Conservation (phyloP, 1,140 invertebrate species). For the Tetragonula clypearis region DNA sequence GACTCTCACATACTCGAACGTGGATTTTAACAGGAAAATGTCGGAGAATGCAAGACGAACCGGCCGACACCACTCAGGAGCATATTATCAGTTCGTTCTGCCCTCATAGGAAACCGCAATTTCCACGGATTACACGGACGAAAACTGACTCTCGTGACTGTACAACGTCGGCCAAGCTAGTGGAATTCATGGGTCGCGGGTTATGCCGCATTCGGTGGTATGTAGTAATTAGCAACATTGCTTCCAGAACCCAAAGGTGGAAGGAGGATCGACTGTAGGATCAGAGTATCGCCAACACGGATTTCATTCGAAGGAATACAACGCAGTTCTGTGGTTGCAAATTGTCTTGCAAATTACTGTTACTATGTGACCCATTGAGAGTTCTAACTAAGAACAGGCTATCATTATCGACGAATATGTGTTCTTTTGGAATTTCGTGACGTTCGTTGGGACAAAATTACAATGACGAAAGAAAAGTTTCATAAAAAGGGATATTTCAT, state of each 20-base stretch:
- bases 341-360: conserved; percentile 46
- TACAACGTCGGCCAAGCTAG: conserved; percentile 66
- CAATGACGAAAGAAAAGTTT: background rate
- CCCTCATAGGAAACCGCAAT: conserved; percentile 65
- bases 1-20: conserved; percentile 1
- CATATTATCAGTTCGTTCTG: conserved; percentile 64
- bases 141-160: conserved; percentile 69
- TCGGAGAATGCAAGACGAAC: conserved; percentile 33
- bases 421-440: background rate
- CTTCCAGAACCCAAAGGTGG: conserved; percentile 61
- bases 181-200: conserved; percentile 78
- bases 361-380: conserved; percentile 31
- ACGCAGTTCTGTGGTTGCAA: conserved; percentile 31
- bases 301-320: conserved; percentile 72
- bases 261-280: conserved; percentile 34
- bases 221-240: conserved; percentile 81
- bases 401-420: background rate
- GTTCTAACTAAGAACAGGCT: background rate
- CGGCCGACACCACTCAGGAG: conserved; percentile 21
- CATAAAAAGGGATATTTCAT: background rate
- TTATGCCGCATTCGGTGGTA: conserved; percentile 79
- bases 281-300: conserved; percentile 55
- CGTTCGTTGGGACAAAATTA: background rate
- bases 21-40: conserved; percentile 19
- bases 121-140: conserved; percentile 62